Base-by-base conservation (phyloP, 2,113 vertebrate species). In the Astur gentilis region DNA sequence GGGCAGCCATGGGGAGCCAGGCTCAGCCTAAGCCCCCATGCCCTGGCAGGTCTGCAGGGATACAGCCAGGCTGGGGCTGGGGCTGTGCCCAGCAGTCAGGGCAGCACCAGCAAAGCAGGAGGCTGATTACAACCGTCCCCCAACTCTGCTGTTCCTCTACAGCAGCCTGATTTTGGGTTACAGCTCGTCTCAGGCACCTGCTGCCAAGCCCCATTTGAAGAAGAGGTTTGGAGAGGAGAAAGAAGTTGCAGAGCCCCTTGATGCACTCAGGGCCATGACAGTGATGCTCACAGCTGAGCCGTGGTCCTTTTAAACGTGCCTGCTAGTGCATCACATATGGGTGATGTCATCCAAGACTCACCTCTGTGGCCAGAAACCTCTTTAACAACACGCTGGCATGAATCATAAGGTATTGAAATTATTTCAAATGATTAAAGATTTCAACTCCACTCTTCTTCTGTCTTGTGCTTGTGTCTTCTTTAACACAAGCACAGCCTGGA, bases 141-240 rank as follows among this genome's bases (percentile, higher is more conserved):
- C 44, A 60, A 1, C 22, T 58, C 73, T 38, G n/a, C 38, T 75
- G 42, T 26, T 92, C 34, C 73, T 64, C 34, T 26, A 29, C 69
- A 42, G 69, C 44, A 76, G 34, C 44, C 60, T 64, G 34, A 70
- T 50, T 65, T 58, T 15, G 55, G 22, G 38, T 42, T 69, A 44
- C 16, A 69, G 40, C 26, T 72, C 0, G 0, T 32, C 40, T 55
- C 23, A 27, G 42, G n/a, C 52, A 55, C 32, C 20, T 4, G 1
- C n/a, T 42, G 34, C 27, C 32, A 71, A 85, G 26, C 14, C 26
- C 10, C 1, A 1, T n/a, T 64, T 52, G 55, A 55, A 72, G 66
- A 38, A 60, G 27, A 64, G 38, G 12, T 60, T 25, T 90, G 27
- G 11, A 55, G 20, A n/a, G 27, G 61, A 87, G 27, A n/a, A 61